These are phyloP conservation scores for Cotesia typhae DNA, from an alignment of 1,140 invertebrate species.

Conservation along the genomic window DNA sequence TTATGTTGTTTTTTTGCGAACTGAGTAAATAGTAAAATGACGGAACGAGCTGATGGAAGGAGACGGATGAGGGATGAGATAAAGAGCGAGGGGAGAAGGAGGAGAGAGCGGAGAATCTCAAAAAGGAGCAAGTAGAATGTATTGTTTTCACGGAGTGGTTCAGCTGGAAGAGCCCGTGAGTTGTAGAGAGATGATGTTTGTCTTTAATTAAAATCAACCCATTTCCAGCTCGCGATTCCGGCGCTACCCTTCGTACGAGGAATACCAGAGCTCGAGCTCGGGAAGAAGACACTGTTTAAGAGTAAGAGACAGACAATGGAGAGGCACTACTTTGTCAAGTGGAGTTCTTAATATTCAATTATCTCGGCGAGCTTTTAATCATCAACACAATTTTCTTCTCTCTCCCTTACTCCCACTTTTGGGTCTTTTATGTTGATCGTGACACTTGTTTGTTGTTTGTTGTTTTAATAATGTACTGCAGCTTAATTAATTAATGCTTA, in stretches of 20 bases:
- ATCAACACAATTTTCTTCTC: slow-evolving; percentile 31
- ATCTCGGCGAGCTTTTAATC: slow-evolving; percentile 58
- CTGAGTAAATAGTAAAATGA: too few relatives aligned
- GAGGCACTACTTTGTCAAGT: slow-evolving; percentile 40
- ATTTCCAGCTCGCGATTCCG: slow-evolving; percentile 39
- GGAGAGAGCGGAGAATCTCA: not conserved
- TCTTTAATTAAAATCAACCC: slow-evolving; percentile 63
- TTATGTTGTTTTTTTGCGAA: too few relatives aligned
- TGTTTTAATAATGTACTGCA: not conserved
- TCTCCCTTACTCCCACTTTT: not conserved
- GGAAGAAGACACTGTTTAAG: not conserved
- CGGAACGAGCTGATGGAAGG: too few relatives aligned
- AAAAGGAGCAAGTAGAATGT: not conserved
- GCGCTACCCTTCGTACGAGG: not conserved
- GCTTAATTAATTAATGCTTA: too few relatives aligned
- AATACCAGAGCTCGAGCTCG: not conserved
- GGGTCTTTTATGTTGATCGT: slow-evolving; percentile 2
- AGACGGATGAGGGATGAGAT: not conserved
- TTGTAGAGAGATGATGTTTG: slow-evolving; percentile 59
- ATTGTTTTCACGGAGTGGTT: slow-evolving; percentile 36
- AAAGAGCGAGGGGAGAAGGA: not conserved
- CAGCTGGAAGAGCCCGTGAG: slow-evolving; percentile 27
- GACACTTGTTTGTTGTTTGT: slow-evolving; percentile 2
- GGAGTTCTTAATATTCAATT: slow-evolving; percentile 64
- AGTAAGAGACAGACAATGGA: slow-evolving; percentile 36